These are phyloP conservation scores for Junco hyemalis DNA, from an alignment of 2,113 vertebrate genomes.

Conservation along the genomic window DNA sequence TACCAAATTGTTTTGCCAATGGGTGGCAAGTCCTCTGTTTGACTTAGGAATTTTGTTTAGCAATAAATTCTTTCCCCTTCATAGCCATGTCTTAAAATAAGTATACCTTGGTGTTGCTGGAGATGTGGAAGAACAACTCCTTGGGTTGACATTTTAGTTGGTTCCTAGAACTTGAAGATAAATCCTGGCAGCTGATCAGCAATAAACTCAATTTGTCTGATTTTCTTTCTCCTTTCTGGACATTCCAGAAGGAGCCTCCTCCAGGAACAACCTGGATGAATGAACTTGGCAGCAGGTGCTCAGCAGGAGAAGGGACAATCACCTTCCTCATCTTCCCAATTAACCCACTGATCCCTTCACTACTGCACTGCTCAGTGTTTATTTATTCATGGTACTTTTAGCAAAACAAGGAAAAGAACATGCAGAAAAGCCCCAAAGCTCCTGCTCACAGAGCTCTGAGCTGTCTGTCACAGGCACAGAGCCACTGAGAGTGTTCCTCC, in stretches of 20 bases:
- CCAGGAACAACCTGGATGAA: slow-evolving; percentile 24
- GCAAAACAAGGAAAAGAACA: neutral
- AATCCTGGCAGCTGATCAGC: slow-evolving; percentile 15
- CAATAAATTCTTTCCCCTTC: neutral
- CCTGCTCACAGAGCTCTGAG: neutral
- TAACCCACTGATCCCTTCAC: slow-evolving; percentile 36
- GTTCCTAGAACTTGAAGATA: slow-evolving; percentile 12
- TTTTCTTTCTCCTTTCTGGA: slow-evolving; percentile 23
- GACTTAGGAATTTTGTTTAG: neutral
- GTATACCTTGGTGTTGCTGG: neutral
- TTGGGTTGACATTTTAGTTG: neutral
- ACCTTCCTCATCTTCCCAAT: slow-evolving; percentile 34
- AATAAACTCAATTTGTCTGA: slow-evolving; percentile 26
- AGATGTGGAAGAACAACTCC: neutral
- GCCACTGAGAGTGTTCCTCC: neutral
- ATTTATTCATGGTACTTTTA: neutral
- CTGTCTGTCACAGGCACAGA: neutral
- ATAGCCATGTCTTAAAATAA: neutral
- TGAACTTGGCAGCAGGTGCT: slow-evolving; percentile 52
- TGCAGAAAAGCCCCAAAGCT: neutral
- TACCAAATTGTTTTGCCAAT: neutral
- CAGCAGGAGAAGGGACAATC: neutral
- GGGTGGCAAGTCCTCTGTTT: neutral
- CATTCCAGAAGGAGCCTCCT: neutral
- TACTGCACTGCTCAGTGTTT: neutral